Base-by-base conservation (phyloP, 2,888 invertebrate species). In the Drosophila mimica region DNA sequence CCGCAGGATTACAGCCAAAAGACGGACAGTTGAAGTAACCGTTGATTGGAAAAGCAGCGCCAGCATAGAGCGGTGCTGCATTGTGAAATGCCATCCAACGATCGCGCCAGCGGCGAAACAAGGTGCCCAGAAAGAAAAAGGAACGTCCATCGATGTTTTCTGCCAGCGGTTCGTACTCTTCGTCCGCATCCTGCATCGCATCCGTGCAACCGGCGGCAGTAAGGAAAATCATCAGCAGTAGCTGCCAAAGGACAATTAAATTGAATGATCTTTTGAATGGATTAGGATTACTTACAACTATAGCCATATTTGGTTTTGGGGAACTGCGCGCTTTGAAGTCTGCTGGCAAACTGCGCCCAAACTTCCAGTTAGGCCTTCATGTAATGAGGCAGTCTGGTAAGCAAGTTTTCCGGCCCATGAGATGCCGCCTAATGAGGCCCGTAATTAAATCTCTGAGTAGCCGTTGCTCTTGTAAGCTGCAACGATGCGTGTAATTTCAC, bases 71-170 rank as follows among this genome's bases (percentile, higher is more conserved):
- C 0, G 91, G 89, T 2, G 74, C 74, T 0, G 87, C 62, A 61
- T 73, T 79, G 28, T 82, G 76, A 36, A 77, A 81, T 7, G 77
- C 83, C 54, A 79, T 20, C 91, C 89, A 91, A 15, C 91, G 91
- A 65, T 90, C 79, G 20, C 91, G 89, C 83, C 88, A 89, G 9
- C 86, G 86, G 7, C 91, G 84, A 48, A 91, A 91, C n/a, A 89
- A 57, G 3, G 80, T 76, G 17, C 88, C 91, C 60, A 89, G 38
- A 28, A 89, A 79, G 40, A 74, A 89, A 46, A 91, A 89, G 0
- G 89, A 90, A 6, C 90, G 81, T 20, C 91, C 91, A 40, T 81
- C 83, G 2, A 62, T 56, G 34, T 72, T 52, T 1, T 68, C 74
- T 3, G 79, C 71, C 1, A 70, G 57, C 9, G 53, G n/a, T 7